A percentile compares a stretch with the other conserved stretches of the same genome.
Conservation (phyloP, 1,140 invertebrate genomes). For the Octopus bimaculoides region DNA sequence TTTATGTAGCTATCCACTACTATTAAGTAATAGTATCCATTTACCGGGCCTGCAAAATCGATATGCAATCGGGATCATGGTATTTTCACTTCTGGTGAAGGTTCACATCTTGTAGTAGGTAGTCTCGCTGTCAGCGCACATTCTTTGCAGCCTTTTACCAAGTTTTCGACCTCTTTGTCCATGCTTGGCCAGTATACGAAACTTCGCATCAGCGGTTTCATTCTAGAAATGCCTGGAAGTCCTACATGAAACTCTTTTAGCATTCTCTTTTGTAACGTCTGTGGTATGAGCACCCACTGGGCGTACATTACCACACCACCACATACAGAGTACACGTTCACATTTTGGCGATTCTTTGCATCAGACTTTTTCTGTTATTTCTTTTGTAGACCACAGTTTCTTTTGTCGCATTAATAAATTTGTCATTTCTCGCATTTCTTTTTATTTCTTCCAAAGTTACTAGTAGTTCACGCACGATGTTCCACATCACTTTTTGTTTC, state of each 20-base stretch:
- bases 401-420: too few relatives aligned
- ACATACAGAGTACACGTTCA: too few relatives aligned
- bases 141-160: conserved; percentile 36
- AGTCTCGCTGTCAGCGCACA: conserved; percentile 21
- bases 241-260: conserved; percentile 50
- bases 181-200: conserved; percentile 58
- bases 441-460: too few relatives aligned
- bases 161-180: conserved; percentile 34
- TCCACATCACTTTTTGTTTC: too few relatives aligned
- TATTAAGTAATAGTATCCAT: background rate
- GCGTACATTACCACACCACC: too few relatives aligned
- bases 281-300: conserved; percentile 9
- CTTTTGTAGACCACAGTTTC: too few relatives aligned
- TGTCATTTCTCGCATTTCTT: too few relatives aligned
- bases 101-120: background rate
- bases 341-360: too few relatives aligned
- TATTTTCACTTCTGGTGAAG: background rate
- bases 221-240: conserved; percentile 56
- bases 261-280: conserved; percentile 27
- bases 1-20: background rate
- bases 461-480: too few relatives aligned
- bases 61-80: background rate
- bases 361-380: too few relatives aligned
- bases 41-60: background rate
- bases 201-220: conserved; percentile 52